Base-by-base conservation (phyloP, 2,888 invertebrate genomes). In the Rhamphomyia laevipes region DNA sequence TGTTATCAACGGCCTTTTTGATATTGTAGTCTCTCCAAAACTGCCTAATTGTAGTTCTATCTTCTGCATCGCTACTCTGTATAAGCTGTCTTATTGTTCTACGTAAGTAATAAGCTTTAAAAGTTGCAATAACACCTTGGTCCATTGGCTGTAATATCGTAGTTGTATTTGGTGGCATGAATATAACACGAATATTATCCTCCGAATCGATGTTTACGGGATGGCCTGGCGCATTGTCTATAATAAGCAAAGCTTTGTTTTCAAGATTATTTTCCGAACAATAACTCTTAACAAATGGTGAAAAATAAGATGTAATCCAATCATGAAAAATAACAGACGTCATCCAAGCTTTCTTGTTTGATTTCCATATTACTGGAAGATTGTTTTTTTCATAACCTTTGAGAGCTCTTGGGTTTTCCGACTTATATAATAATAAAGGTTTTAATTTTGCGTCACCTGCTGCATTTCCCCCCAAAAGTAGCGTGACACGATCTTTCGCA, bases 151-250 rank as follows among this genome's bases (percentile, higher is more conserved):
- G 35, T 35, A 35, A 35, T n/a, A 35, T 35, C n/a, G n/a, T 35
- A n/a, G n/a, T 35, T 35, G 35, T 35, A n/a, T 35, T 7, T n/a
- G 35, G 35, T n/a, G 35, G 35, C n/a, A 35, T n/a, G 35, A 35
- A 35, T n/a, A 35, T n/a, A 35, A 35, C 23, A 27, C 23, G 23
- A 27, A 27, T 27, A 27, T 27, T 27, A 27, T 27, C 23, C 23
- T 27, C 23, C 23, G 23, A 27, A 27, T 27, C 23, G 23, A 27
- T 27, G 23, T 27, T 6, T 27, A 27, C 23, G 12, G 50, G 51
- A 46, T 56, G 52, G 21, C 46, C 50, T 10, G 53, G 48, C 23
- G 52, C 47, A 42, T 53, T 55, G 30, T 54, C 53, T 27, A 54
- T 43, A 33, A 55, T 23, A 45, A 53, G 45, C 15, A 55, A 45